These are phyloP conservation scores for Macrostomum lignano DNA, from an alignment of 1,140 invertebrate species.

Conservation along the genomic window DNA sequence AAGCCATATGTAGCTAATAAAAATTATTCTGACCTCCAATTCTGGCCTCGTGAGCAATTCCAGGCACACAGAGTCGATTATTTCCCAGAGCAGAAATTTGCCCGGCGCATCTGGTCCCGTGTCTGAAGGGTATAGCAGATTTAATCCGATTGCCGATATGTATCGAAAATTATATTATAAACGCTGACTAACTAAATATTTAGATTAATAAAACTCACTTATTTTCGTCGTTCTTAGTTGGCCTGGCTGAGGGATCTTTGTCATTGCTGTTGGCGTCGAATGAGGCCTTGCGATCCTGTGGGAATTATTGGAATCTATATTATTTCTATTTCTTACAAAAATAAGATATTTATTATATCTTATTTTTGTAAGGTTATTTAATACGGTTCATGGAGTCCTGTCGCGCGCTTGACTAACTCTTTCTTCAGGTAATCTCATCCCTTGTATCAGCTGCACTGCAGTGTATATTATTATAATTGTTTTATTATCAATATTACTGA, in stretches of 20 bases:
- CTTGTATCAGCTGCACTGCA: too few relatives aligned
- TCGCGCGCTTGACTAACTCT: too few relatives aligned
- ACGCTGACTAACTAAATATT: neutral
- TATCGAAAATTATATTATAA: neutral
- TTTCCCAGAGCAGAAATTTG: conserved; percentile 59
- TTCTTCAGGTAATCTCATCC: too few relatives aligned
- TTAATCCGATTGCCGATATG: neutral
- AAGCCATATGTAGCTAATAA: too few relatives aligned
- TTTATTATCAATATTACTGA: too few relatives aligned
- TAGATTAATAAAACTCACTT: conserved; percentile 1
- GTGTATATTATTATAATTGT: too few relatives aligned
- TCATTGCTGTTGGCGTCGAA: conserved; percentile 5
- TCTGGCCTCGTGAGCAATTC: conserved; percentile 64
- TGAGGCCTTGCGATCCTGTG: conserved; percentile 1
- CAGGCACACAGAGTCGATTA: conserved; percentile 80
- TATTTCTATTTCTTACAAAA: neutral
- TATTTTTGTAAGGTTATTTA: too few relatives aligned
- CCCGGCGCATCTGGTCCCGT: conserved; percentile 86
- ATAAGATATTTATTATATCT: too few relatives aligned
- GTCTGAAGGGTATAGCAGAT: conserved; percentile 29
- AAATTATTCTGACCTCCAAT: too few relatives aligned
- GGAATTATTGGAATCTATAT: conserved; percentile 1
- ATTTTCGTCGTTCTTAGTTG: conserved; percentile 1
- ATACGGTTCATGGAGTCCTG: too few relatives aligned
- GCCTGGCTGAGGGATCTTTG: neutral